Evolutionary conservation across 2,888 invertebrate species (phyloP).

Genomic region (Podotricha telesiphe): DNA sequence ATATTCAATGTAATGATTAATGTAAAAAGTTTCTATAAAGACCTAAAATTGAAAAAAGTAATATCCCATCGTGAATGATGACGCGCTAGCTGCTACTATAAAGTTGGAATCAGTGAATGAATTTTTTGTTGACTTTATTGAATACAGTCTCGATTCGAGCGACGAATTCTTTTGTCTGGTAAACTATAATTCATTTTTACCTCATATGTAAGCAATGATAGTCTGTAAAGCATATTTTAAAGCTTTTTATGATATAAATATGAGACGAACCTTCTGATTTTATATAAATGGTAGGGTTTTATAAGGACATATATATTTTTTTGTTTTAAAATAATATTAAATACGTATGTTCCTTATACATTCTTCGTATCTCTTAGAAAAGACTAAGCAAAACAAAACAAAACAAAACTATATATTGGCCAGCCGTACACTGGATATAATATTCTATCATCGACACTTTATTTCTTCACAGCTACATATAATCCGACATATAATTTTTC

Average conservation of each 20-base stretch:
- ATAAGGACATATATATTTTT: too few species aligned
- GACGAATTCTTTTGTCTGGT: constrained; percentile 24
- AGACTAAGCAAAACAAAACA: too few species aligned
- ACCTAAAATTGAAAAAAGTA: constrained; percentile 37
- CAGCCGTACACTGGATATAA: background rate
- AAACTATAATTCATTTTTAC: constrained; percentile 35
- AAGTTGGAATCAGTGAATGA: constrained; percentile 35
- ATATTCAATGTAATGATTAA: constrained; percentile 27
- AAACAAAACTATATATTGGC: background rate
- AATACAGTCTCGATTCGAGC: constrained; percentile 31
- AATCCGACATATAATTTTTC: too few species aligned
- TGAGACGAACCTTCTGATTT: constrained; percentile 7
- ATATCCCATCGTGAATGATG: constrained; percentile 41
- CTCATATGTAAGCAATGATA: constrained; percentile 23
- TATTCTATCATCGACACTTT: too few species aligned
- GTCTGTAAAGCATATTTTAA: constrained; percentile 17
- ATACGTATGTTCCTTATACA: too few species aligned
- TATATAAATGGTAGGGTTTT: background rate
- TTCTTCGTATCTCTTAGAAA: background rate
- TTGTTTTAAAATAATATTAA: too few species aligned
- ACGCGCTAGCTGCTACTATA: constrained; percentile 43
- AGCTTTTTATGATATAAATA: background rate
- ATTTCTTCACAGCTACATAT: too few species aligned
- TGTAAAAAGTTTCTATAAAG: constrained; percentile 27
- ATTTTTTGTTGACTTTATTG: constrained; percentile 36